Conservation (phyloP, 2,888 invertebrate genomes). For the Stegana nigrithorax region DNA sequence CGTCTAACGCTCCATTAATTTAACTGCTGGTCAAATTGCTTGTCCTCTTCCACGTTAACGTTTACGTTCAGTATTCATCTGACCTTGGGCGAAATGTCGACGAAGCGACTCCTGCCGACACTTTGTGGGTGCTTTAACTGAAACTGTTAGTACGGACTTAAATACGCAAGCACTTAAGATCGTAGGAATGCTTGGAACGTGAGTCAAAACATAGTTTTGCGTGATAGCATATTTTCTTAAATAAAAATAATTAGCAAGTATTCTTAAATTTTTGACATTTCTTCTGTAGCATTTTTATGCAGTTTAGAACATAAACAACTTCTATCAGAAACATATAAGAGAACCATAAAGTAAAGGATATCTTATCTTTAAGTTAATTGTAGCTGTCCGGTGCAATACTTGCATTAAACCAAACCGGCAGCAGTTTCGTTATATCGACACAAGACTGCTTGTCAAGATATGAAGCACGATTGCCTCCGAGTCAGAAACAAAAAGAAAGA, state of each 20-base stretch:
- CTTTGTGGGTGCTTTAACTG: slow-evolving; percentile 5
- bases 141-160: not conserved
- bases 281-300: too few species aligned
- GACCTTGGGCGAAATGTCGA: not conserved
- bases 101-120: slow-evolving; percentile 19
- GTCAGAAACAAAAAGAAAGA: slow-evolving; percentile 27
- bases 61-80: too few species aligned
- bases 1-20: slow-evolving; percentile 52
- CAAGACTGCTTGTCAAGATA: slow-evolving; percentile 45
- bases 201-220: too few species aligned
- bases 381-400: not conserved
- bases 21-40: slow-evolving; percentile 50
- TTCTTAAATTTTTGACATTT: too few species aligned
- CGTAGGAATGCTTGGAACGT: not conserved
- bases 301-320: too few species aligned
- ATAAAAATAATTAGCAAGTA: too few species aligned
- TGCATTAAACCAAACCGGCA: slow-evolving; percentile 44
- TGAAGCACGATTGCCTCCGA: slow-evolving; percentile 63
- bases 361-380: not conserved
- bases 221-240: too few species aligned
- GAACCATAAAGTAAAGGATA: not conserved
- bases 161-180: not conserved
- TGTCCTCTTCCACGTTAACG: slow-evolving; percentile 26
- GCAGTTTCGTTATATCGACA: slow-evolving; percentile 43
- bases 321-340: too few species aligned